phyloP scores from a whole-genome alignment of 2,797 vertebrate species.

The Apogon hyalosoma region DNA sequence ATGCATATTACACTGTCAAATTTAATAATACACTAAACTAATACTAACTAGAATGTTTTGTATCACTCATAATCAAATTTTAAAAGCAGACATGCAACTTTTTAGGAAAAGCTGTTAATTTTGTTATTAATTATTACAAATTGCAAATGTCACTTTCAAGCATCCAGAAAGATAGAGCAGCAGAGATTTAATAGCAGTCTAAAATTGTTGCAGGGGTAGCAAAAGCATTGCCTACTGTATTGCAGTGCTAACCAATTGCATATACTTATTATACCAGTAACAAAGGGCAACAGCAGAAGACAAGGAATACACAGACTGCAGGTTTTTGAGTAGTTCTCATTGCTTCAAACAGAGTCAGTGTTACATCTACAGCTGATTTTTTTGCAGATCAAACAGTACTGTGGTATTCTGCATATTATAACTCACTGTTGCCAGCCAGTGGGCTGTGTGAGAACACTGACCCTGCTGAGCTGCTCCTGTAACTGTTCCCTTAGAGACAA shows the following conservation, averaged over 20 bases:
- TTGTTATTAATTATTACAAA: slow-evolving; percentile 50
- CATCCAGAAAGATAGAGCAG: slow-evolving; percentile 47
- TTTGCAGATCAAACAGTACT: slow-evolving; percentile 57
- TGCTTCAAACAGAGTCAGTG: slow-evolving; percentile 54
- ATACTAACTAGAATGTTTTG: slow-evolving; percentile 1
- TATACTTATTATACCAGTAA: slow-evolving; percentile 10
- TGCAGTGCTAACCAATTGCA: slow-evolving; percentile 8
- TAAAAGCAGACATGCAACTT: slow-evolving; percentile 58
- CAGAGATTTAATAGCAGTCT: slow-evolving; percentile 32
- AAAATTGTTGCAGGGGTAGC: slow-evolving; percentile 20
- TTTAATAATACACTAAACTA: slow-evolving; percentile 5
- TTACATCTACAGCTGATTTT: slow-evolving; percentile 39
- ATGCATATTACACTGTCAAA: slow-evolving; percentile 35
- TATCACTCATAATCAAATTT: background rate
- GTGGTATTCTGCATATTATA: slow-evolving; percentile 65
- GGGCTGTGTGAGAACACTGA: slow-evolving; percentile 90
- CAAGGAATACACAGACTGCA: slow-evolving; percentile 39
- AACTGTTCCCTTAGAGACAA: slow-evolving; percentile 98
- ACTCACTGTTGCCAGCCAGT: slow-evolving; percentile 81
- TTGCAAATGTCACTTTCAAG: slow-evolving; percentile 37
- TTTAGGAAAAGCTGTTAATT: slow-evolving; percentile 71
- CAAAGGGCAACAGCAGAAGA: slow-evolving; percentile 45
- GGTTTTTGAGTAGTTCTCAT: slow-evolving; percentile 33
- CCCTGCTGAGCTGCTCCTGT: slow-evolving; percentile 97
- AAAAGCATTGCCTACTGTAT: slow-evolving; percentile 18